phyloP scores from a whole-genome alignment of 2,113 vertebrate genomes.

The Brienomyrus brachyistius region DNA sequence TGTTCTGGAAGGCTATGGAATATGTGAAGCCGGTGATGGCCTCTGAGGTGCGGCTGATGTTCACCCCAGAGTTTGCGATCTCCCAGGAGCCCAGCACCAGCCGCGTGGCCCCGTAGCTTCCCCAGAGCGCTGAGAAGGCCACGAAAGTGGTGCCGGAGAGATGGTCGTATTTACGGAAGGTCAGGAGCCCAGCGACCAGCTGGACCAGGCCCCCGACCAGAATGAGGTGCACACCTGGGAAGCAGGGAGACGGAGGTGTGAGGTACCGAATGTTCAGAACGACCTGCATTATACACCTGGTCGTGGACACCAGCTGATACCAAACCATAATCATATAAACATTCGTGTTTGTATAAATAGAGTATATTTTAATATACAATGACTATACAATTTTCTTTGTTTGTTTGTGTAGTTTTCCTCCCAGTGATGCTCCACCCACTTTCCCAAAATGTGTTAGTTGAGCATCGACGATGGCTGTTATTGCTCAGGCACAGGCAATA shows the following conservation, averaged over 20 bases:
- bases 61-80: neutral
- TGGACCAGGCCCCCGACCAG: conserved; percentile 25
- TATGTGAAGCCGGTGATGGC: neutral
- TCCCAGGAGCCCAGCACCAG: conserved; percentile 17
- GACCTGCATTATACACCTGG: neutral
- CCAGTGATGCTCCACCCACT: neutral
- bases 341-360: neutral
- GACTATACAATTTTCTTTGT: neutral
- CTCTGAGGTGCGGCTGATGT: neutral
- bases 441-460: neutral
- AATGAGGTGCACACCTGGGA: conserved; percentile 28
- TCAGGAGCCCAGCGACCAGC: conserved; percentile 26
- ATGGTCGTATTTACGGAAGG: conserved; percentile 30
- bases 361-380: neutral
- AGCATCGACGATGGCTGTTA: neutral
- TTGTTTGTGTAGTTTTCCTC: neutral
- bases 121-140: conserved; percentile 25
- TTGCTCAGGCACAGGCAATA: neutral
- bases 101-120: conserved; percentile 26
- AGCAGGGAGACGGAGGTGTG: neutral
- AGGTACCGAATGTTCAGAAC: neutral
- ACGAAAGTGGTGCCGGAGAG: conserved; percentile 24
- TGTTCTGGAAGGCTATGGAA: neutral
- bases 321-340: neutral
- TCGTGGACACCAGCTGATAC: neutral